A percentile compares a stretch with the other conserved stretches of the same genome.
These are phyloP conservation scores for Patella caerulea DNA, from an alignment of 2,888 invertebrate species.

Conservation along the genomic window DNA sequence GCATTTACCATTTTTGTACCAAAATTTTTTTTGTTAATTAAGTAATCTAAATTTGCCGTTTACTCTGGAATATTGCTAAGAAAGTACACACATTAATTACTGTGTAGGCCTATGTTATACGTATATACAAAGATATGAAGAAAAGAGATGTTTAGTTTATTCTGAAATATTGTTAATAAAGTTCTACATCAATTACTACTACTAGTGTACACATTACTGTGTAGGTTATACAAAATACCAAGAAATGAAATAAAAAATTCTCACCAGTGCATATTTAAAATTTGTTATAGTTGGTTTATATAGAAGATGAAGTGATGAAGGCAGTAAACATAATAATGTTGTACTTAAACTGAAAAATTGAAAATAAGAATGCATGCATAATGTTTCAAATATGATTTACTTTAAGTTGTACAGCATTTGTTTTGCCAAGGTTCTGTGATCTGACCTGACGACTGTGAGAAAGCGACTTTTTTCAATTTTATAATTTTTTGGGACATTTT, in stretches of 20 bases:
- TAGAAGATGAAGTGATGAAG: slow-evolving; percentile 75
- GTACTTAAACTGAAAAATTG: slow-evolving; percentile 67
- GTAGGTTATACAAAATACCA: not conserved
- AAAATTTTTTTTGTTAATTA: too few relatives aligned
- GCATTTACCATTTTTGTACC: too few relatives aligned
- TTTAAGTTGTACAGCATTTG: not conserved
- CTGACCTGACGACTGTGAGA: not conserved
- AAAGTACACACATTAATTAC: too few relatives aligned
- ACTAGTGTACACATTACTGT: not conserved
- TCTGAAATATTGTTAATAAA: too few relatives aligned
- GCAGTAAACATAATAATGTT: slow-evolving; percentile 70
- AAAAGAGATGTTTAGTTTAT: too few relatives aligned
- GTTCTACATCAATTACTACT: not conserved
- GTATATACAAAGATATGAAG: too few relatives aligned
- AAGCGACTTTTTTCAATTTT: too few relatives aligned
- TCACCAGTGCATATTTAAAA: slow-evolving; percentile 72
- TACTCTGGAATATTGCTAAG: too few relatives aligned
- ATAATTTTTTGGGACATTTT: too few relatives aligned
- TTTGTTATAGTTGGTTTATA: slow-evolving; percentile 69
- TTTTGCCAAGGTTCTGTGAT: not conserved
- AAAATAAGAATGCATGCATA: not conserved
- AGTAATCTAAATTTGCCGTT: too few relatives aligned
- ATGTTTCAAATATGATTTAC: not conserved
- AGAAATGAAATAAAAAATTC: slow-evolving; percentile 32
- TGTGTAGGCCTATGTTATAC: too few relatives aligned